Conservation (phyloP, 2,113 vertebrate genomes). For the Hippopotamus amphibius region DNA sequence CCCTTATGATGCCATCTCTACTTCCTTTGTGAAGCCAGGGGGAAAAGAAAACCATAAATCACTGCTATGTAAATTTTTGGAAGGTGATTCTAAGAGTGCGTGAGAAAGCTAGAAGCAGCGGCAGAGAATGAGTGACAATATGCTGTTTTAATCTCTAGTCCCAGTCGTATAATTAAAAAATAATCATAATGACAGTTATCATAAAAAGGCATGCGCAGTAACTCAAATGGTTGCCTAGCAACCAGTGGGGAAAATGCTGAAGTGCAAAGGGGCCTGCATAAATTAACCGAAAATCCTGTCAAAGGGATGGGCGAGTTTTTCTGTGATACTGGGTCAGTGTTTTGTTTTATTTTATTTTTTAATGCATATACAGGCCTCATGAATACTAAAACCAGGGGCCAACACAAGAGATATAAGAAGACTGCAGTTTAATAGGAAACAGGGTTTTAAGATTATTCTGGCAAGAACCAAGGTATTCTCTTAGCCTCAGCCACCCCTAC, state of each 20-base stretch:
- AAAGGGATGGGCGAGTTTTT: constrained; percentile 79
- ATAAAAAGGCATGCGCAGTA: constrained; percentile 85
- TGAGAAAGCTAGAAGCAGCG: constrained; percentile 62
- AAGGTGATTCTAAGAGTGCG: constrained; percentile 37
- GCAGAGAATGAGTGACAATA: constrained; percentile 77
- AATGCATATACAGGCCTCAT: constrained; percentile 40
- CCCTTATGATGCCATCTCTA: constrained; percentile 57
- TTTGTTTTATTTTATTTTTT: constrained; percentile 61
- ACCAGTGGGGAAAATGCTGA: constrained; percentile 85
- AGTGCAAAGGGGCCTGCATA: constrained; percentile 87
- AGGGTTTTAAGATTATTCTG: constrained; percentile 21
- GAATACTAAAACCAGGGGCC: constrained; percentile 42
- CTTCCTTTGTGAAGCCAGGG: constrained; percentile 70
- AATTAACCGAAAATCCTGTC: constrained; percentile 85
- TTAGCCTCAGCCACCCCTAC: neutral
- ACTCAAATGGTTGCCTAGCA: constrained; percentile 88
- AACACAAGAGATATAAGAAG: neutral
- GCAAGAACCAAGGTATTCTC: constrained; percentile 42
- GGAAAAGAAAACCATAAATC: neutral
- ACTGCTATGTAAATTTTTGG: constrained; percentile 67
- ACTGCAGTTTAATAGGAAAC: neutral
- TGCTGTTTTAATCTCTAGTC: constrained; percentile 81
- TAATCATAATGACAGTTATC: constrained; percentile 84
- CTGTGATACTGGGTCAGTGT: constrained; percentile 62
- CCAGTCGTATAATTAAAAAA: constrained; percentile 84